phyloP scores from a whole-genome alignment of 2,888 invertebrate species.

The Agriopis aurantiaria region DNA sequence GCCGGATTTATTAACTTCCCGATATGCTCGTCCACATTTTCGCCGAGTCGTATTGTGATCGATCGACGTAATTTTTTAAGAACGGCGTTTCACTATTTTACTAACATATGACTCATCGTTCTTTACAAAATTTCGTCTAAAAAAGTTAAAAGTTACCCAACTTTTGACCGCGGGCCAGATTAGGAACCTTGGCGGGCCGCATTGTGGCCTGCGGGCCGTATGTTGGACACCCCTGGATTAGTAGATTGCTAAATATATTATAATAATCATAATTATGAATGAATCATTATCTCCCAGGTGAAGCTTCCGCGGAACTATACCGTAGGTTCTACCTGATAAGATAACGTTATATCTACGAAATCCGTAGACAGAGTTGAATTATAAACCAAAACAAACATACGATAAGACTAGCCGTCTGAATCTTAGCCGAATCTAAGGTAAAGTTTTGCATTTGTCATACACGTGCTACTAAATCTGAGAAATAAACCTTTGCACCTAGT shows the following conservation, averaged over 20 bases:
- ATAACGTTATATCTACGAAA: slow-evolving; percentile 49
- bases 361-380: slow-evolving; percentile 48
- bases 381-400: slow-evolving; percentile 58
- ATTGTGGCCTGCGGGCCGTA: too few species aligned
- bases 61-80: too few species aligned
- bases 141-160: too few species aligned
- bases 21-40: too few species aligned
- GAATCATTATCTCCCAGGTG: slow-evolving; percentile 29
- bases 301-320: slow-evolving; percentile 30
- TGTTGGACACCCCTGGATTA: neutral
- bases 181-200: too few species aligned
- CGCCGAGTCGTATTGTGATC: too few species aligned
- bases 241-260: slow-evolving; percentile 1
- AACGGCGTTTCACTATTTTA: too few species aligned
- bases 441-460: slow-evolving; percentile 44
- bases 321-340: slow-evolving; percentile 40
- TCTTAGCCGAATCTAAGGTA: slow-evolving; percentile 7
- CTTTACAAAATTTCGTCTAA: too few species aligned
- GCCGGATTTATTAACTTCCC: too few species aligned
- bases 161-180: too few species aligned
- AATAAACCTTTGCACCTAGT: slow-evolving; percentile 14
- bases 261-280: slow-evolving; percentile 12
- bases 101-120: too few species aligned
- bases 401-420: slow-evolving; percentile 41
- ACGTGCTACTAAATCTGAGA: slow-evolving; percentile 37